Evolutionary conservation across 2,113 vertebrate species (phyloP).

Genomic region (Oncorhynchus keta): DNA sequence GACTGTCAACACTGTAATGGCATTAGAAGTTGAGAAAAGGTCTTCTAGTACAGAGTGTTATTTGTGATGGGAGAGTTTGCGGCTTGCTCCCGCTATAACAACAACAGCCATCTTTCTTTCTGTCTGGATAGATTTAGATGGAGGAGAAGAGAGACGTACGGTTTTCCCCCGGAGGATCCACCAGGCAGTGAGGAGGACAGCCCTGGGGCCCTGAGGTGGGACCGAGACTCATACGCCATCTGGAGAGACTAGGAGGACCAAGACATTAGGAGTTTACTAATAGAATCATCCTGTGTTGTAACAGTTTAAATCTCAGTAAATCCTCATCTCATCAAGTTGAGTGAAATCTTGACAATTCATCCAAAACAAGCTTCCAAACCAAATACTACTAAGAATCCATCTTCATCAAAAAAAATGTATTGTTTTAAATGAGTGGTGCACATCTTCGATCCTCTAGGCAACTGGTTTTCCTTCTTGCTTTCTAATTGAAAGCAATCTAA

Average conservation of each 20-base stretch:
- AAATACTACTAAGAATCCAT: no score
- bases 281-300: not conserved
- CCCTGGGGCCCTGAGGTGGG: slow-evolving; percentile 81
- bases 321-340: no score
- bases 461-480: no score
- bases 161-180: slow-evolving; percentile 80
- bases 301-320: not conserved
- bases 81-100: not conserved
- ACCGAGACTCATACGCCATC: slow-evolving; percentile 83
- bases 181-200: slow-evolving; percentile 79
- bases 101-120: not conserved
- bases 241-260: slow-evolving; percentile 26
- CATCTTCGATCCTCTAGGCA: no score
- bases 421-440: no score
- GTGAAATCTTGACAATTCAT: not conserved
- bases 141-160: slow-evolving; percentile 62
- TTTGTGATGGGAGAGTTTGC: slow-evolving; percentile 35
- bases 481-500: no score
- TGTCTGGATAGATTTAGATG: not conserved
- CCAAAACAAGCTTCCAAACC: slow-evolving; percentile 1
- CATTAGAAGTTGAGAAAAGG: slow-evolving; percentile 18
- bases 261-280: not conserved
- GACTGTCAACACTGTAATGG: slow-evolving; percentile 2
- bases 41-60: slow-evolving; percentile 52
- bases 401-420: no score